phyloP scores from a whole-genome alignment of 2,113 vertebrate species.

The Taurulus bubalis region DNA sequence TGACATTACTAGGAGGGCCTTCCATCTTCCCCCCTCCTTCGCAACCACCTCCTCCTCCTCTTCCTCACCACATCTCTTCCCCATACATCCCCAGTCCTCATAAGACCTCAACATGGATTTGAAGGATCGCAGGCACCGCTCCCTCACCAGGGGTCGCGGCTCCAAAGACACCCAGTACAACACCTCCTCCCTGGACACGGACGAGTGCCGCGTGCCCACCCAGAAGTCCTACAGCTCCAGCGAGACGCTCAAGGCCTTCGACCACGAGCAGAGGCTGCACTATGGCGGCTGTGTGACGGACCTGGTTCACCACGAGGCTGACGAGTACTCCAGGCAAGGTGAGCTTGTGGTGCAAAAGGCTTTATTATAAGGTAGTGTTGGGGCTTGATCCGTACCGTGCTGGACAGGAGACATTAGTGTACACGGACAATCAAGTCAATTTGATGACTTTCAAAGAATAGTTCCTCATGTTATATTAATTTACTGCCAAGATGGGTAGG shows the following conservation, averaged over 20 bases:
- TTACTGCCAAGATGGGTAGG: not conserved
- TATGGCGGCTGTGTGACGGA: constrained; percentile 93
- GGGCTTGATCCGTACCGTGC: constrained; percentile 7
- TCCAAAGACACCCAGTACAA: constrained; percentile 94
- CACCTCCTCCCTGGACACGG: constrained; percentile 91
- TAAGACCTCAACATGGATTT: constrained; percentile 87
- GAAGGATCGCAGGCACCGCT: constrained; percentile 93
- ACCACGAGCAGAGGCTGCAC: constrained; percentile 94
- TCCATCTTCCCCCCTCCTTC: constrained; percentile 20
- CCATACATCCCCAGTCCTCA: not conserved
- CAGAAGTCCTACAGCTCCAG: constrained; percentile 99
- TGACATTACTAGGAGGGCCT: constrained; percentile 60
- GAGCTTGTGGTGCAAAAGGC: constrained; percentile 57
- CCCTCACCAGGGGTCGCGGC: constrained; percentile 90
- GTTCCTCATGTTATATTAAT: not conserved
- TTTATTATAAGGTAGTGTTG: not conserved
- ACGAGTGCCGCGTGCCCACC: constrained; percentile 94
- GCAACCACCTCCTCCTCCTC: not conserved
- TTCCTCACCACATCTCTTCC: constrained; percentile 30
- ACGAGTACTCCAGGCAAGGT: constrained; percentile 97
- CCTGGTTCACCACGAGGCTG: constrained; percentile 94
- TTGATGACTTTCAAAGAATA: not conserved
- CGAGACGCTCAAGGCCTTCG: constrained; percentile 95
- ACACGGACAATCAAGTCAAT: not conserved
- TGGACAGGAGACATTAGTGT: constrained; percentile 18